phyloP scores from a whole-genome alignment of 2,797 vertebrate species.

The Melopsittacus undulatus region DNA sequence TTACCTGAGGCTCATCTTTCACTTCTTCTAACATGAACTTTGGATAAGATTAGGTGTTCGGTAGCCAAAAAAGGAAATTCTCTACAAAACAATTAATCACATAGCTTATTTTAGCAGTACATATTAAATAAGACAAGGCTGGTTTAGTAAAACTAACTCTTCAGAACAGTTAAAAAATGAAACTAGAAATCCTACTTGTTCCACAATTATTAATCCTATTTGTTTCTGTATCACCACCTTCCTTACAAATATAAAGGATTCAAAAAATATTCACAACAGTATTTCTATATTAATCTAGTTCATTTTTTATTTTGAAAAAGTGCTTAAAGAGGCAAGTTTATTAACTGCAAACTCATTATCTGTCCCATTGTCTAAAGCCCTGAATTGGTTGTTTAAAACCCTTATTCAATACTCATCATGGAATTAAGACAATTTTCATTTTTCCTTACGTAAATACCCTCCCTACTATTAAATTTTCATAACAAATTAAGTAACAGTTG shows the following conservation, averaged over 20 bases:
- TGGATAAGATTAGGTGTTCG: not conserved
- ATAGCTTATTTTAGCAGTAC: not conserved
- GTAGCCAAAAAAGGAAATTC: not conserved
- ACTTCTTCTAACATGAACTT: slow-evolving; percentile 12
- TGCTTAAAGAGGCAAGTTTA: slow-evolving; percentile 15
- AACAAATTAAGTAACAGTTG: slow-evolving; percentile 30
- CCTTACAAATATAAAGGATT: slow-evolving; percentile 54
- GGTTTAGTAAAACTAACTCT: slow-evolving; percentile 2
- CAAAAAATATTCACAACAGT: slow-evolving; percentile 55
- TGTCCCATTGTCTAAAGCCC: slow-evolving; percentile 1
- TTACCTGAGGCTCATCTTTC: slow-evolving; percentile 21
- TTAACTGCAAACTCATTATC: not conserved
- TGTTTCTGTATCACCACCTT: not conserved
- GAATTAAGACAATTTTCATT: slow-evolving; percentile 2
- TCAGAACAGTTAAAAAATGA: not conserved
- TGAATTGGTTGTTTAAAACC: not conserved
- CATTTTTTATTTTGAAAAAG: slow-evolving; percentile 31
- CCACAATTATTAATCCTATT: not conserved
- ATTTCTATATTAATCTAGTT: slow-evolving; percentile 10
- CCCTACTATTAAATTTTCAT: not conserved
- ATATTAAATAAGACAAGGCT: slow-evolving; percentile 15
- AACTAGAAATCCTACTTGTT: not conserved
- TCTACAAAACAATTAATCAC: not conserved
- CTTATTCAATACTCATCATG: not conserved
- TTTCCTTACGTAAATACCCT: not conserved